Conservation (phyloP, 2,797 vertebrate species). For the Dendrocincla fuliginosa region DNA sequence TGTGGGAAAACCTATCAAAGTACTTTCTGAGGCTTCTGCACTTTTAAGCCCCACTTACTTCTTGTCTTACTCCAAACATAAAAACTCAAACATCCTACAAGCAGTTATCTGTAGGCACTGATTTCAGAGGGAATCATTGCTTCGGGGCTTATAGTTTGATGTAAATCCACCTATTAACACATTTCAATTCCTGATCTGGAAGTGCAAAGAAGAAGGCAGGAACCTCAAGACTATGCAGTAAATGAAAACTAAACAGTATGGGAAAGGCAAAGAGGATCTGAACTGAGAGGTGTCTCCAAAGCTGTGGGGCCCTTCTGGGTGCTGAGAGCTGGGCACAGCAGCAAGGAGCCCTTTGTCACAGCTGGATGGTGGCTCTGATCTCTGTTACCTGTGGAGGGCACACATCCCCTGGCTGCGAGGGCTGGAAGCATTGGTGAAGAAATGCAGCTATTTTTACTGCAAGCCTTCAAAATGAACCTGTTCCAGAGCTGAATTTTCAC, state of each 20-base stretch:
- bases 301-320: background rate
- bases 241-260: background rate
- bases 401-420: background rate
- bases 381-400: background rate
- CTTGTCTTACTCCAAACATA: background rate
- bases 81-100: background rate
- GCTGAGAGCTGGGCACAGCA: background rate
- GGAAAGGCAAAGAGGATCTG: background rate
- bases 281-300: background rate
- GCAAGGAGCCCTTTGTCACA: background rate
- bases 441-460: background rate
- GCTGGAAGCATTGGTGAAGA: background rate
- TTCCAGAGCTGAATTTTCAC: background rate
- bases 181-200: background rate
- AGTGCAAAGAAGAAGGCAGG: background rate
- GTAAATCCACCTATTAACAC: background rate
- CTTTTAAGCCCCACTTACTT: background rate
- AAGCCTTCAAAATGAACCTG: background rate
- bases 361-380: background rate
- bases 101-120: background rate
- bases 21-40: background rate
- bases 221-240: background rate
- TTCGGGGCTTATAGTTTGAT: background rate
- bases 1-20: background rate
- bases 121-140: background rate